A percentile compares a stretch with the other conserved stretches of the same genome.
phyloP scores from a whole-genome alignment of 2,797 vertebrate species.

The Lithobates pipiens region DNA sequence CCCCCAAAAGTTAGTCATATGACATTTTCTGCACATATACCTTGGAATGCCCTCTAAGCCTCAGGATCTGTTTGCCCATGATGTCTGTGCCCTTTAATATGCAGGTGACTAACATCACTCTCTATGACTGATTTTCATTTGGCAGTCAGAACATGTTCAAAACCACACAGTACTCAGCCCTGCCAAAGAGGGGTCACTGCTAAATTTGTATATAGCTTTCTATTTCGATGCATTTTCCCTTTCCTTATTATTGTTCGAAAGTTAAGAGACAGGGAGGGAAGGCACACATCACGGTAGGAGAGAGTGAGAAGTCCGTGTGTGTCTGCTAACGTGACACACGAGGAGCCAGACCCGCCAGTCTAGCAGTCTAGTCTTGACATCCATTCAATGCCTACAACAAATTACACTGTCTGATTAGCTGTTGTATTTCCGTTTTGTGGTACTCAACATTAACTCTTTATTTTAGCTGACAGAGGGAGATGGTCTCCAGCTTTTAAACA shows the following conservation, averaged over 20 bases:
- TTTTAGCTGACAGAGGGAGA: neutral
- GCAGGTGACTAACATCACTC: conserved; percentile 14
- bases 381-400: conserved; percentile 38
- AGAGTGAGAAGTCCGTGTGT: conserved; percentile 36
- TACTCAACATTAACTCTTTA: conserved; percentile 15
- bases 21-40: conserved; percentile 6
- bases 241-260: conserved; percentile 23
- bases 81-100: conserved; percentile 3
- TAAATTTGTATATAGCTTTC: conserved; percentile 18
- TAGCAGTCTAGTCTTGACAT: conserved; percentile 38
- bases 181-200: conserved; percentile 27
- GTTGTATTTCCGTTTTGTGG: conserved; percentile 10
- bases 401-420: conserved; percentile 47
- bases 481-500: neutral
- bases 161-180: neutral
- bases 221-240: conserved; percentile 16
- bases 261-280: conserved; percentile 18
- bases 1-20: neutral
- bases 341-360: conserved; percentile 25
- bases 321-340: conserved; percentile 36
- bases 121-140: neutral
- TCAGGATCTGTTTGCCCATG: conserved; percentile 1
- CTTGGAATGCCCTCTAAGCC: neutral
- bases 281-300: conserved; percentile 19
- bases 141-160: conserved; percentile 3